Percentiles rank a stretch among this genome's conserved stretches.
These are phyloP conservation scores for Drosophila nigricruria DNA, from an alignment of 2,888 invertebrate genomes.

Conservation along the genomic window DNA sequence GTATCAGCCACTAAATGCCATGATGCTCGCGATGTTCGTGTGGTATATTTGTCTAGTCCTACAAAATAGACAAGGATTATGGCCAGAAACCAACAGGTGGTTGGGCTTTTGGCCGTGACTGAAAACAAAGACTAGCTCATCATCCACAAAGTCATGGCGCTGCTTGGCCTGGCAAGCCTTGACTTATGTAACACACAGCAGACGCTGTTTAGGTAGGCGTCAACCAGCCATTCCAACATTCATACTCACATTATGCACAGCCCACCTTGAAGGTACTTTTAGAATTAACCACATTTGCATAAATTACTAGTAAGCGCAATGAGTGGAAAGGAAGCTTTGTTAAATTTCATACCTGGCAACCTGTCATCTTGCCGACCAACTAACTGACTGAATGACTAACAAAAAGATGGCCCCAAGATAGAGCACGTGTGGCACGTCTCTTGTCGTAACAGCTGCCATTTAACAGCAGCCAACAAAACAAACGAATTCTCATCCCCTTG, in stretches of 20 bases:
- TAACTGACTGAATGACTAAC: conserved; percentile 26
- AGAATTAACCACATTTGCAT: conserved; percentile 63
- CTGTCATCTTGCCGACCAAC: conserved; percentile 32
- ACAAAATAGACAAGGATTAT: conserved; percentile 54
- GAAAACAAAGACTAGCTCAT: conserved; percentile 37
- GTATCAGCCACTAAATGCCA: conserved; percentile 7
- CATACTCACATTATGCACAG: neutral
- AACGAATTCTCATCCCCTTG: conserved; percentile 17
- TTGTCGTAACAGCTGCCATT: conserved; percentile 57
- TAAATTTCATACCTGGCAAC: conserved; percentile 47
- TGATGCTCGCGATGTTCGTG: conserved; percentile 18
- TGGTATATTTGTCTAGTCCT: conserved; percentile 36
- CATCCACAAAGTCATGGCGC: conserved; percentile 38
- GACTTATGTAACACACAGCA: conserved; percentile 43
- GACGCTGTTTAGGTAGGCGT: neutral
- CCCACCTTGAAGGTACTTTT: conserved; percentile 12
- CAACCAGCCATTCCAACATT: neutral
- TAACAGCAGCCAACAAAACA: conserved; percentile 39
- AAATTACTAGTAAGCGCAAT: conserved; percentile 57
- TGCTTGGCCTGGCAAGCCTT: conserved; percentile 43
- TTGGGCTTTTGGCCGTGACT: conserved; percentile 42
- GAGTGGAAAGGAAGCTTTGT: conserved; percentile 59
- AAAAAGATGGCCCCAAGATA: conserved; percentile 62
- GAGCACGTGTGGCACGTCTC: conserved; percentile 61
- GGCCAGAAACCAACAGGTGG: conserved; percentile 48